Evolutionary conservation across 2,113 vertebrate genomes (phyloP), one percentile per base, ranked within the genome.

Genomic region (Blennius ocellaris): DNA sequence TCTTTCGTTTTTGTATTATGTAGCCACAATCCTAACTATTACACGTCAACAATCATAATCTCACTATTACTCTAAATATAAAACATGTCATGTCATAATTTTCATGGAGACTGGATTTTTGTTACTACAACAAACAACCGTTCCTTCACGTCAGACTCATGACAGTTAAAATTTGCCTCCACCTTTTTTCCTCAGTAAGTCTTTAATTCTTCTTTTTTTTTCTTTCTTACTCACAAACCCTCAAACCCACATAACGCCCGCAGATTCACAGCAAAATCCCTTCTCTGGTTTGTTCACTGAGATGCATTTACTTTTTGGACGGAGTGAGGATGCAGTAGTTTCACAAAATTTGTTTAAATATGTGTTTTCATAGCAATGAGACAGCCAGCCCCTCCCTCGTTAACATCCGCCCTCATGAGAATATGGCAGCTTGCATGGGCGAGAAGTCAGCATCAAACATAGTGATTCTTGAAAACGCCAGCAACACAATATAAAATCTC

Each of bases 401-500:
- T 4, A 30, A 30, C 16, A 16, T 11, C 62, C 8, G 65, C 87
- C 84, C 84, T 56, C 55, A 55, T 79, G 82, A 77, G 52, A n/a
- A 75, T 41, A 8, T 56, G 88, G 81, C 12, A 80, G 63, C 60
- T 65, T 61, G 61, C 73, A 83, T 78, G 81, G 76, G 82, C 87
- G 88, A 71, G 77, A 89, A 87, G 88, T 90, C 90, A 90, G 39
- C 7, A 81, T 30, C 77, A 71, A 61, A 74, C 67, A 78, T 76
- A 0, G 82, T 12, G 77, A 80, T 84, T 67, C 73, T 74, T 86
- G 73, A 78, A 14, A 78, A 6, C 84, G 1, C 54, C 14, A 52
- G 66, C 17, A 50, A 8, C 39, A 50, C 37, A 21, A 51, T 12
- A 48, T 39, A 44, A 53, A 77, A 38, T 8, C 6, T 37, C 7